A percentile compares a stretch with the other conserved stretches of the same genome.
These are phyloP conservation scores for Junonia oenone DNA, from an alignment of 2,888 invertebrate genomes.

Conservation along the genomic window DNA sequence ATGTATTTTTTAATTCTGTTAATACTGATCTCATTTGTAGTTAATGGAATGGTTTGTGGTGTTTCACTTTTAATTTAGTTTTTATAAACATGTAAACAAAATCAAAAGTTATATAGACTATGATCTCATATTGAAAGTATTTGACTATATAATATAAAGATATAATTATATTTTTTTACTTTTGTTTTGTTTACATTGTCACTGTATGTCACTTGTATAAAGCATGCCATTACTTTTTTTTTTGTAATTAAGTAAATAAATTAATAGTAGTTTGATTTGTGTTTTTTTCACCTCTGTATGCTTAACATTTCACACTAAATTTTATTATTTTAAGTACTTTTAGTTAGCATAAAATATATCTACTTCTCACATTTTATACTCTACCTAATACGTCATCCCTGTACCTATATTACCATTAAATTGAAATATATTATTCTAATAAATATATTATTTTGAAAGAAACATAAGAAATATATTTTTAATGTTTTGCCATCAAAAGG, in stretches of 20 bases:
- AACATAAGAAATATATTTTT: neutral
- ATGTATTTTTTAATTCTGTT: too few relatives aligned
- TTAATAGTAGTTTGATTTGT: neutral
- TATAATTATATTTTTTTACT: neutral
- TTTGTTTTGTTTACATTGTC: neutral
- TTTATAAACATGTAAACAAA: neutral
- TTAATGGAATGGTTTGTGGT: neutral
- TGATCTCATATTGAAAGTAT: neutral
- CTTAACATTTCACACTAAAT: neutral
- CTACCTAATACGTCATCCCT: neutral
- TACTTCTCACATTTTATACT: too few relatives aligned
- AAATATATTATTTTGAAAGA: neutral
- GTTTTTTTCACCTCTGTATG: neutral
- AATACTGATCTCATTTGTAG: neutral
- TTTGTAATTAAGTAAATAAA: neutral
- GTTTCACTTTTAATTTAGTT: neutral
- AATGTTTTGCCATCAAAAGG: slow-evolving; percentile 46
- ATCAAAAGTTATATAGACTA: too few relatives aligned
- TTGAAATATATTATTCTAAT: neutral
- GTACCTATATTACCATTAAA: neutral
- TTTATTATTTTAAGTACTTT: neutral
- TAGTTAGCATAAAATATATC: neutral
- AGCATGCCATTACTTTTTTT: neutral
- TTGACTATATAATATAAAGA: neutral
- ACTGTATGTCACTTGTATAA: neutral